Evolutionary conservation across 1,140 invertebrate species (phyloP), one percentile per base, ranked within the genome.

Genomic region (Sminthurinus signatus): DNA sequence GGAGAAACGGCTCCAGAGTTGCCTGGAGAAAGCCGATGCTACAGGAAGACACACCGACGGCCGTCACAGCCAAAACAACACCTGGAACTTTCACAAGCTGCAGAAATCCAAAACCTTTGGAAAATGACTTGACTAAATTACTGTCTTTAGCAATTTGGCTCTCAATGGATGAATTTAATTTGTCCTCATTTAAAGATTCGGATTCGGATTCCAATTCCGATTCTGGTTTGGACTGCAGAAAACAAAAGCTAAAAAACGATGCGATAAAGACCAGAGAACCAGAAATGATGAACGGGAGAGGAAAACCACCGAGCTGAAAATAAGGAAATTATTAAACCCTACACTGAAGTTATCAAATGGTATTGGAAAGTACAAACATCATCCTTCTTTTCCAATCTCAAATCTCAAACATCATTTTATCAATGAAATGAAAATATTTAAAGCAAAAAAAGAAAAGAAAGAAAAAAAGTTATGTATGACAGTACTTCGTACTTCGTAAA

Each of bases 11-110:
- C 71, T 91, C 88, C 10, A 91, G 76, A 0, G 88, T 90, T 0
- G 88, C 88, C 74, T 87, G 84, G 2, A 90, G 76, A 75, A 90
- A 91, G 58, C 88, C 87, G 43, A 91, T 88, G 69, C 87, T 88
- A 78, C 86, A 83, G 62, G 87, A 88, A 0, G 87, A 87, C 0
- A 81, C 83, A 54, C 88, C 81, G 69, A 89, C 88, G 65, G 83
- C 86, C 43, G 80, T 76, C 23, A 84, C 80, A 5, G 86, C 80
- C 27, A 90, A 73, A 31, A 86, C 69, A 0, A 89, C 82, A 31
- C 85, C 84, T 1, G 86, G 86, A 23, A 88, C 85, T 71, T 80
- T 82, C 15, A 89, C 70, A 1, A 84, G 80, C 50, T 79, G 78
- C 28, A 81, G 74, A 64, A 86, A 32, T 48, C 44, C 44, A 48